Evolutionary conservation across 2,113 vertebrate species (phyloP).

Genomic region (Indicator maculatus): DNA sequence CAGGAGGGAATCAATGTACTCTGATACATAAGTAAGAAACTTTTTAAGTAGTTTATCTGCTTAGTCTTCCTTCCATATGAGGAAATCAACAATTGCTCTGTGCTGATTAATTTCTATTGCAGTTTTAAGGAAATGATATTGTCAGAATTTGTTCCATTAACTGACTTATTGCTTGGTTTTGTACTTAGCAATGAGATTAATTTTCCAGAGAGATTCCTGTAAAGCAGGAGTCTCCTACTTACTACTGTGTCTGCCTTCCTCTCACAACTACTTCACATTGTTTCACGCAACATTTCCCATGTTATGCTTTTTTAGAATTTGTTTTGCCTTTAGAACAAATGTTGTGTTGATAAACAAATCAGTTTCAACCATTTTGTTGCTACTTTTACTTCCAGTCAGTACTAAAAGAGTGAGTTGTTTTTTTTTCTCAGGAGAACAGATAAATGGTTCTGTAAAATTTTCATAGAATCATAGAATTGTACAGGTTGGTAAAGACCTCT

Average conservation of each 20-base stretch:
- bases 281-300: neutral
- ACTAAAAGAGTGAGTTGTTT: rapidly evolving
- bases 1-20: neutral
- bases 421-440: neutral
- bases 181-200: neutral
- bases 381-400: neutral
- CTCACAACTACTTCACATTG: neutral
- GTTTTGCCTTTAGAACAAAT: neutral
- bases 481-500: no score
- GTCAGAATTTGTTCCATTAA: neutral
- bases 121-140: neutral
- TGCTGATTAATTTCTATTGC: neutral
- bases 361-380: neutral
- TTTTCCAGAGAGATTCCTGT: neutral
- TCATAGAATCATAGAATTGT: no score
- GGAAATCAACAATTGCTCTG: neutral
- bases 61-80: neutral
- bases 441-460: neutral
- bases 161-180: neutral
- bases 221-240: neutral
- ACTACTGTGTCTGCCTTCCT: neutral
- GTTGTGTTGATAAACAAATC: neutral
- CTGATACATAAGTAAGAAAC: neutral
- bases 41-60: neutral
- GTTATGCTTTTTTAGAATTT: neutral